Conservation (phyloP, 1,140 invertebrate genomes). For the Halotydeus destructor region DNA sequence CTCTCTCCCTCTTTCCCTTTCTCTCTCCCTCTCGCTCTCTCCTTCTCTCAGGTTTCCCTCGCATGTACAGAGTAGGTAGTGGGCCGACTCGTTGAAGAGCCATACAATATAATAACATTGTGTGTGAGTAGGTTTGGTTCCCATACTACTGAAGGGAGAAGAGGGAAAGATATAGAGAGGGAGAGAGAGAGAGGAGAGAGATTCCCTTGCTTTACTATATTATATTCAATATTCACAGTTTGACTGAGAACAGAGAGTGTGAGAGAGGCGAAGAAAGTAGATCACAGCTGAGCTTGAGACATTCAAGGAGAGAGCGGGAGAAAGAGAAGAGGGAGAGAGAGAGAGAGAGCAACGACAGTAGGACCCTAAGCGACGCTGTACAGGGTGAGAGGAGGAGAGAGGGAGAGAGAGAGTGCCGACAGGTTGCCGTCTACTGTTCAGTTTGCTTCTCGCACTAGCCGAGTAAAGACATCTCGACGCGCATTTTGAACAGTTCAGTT, state of each 20-base stretch:
- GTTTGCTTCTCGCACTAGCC: too few relatives aligned
- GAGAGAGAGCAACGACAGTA: background rate
- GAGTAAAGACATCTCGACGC: too few relatives aligned
- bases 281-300: background rate
- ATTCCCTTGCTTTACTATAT: background rate
- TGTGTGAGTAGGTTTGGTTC: background rate
- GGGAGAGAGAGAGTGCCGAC: too few relatives aligned
- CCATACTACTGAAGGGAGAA: background rate
- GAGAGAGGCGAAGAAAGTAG: background rate
- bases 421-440: too few relatives aligned
- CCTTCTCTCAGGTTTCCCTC: background rate
- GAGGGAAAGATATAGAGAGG: background rate
- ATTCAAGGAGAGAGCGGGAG: background rate
- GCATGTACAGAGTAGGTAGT: background rate
- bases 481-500: too few relatives aligned
- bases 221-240: background rate
- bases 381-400: too few relatives aligned
- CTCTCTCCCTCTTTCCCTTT: background rate
- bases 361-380: too few relatives aligned
- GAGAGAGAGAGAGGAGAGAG: background rate
- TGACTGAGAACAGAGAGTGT: background rate
- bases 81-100: background rate
- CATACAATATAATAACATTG: background rate
- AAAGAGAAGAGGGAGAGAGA: constrained; percentile 3
- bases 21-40: background rate